Percentiles rank a stretch among this genome's conserved stretches.
phyloP scores from a whole-genome alignment of 2,888 invertebrate genomes.

The Leucophora obtusa region DNA sequence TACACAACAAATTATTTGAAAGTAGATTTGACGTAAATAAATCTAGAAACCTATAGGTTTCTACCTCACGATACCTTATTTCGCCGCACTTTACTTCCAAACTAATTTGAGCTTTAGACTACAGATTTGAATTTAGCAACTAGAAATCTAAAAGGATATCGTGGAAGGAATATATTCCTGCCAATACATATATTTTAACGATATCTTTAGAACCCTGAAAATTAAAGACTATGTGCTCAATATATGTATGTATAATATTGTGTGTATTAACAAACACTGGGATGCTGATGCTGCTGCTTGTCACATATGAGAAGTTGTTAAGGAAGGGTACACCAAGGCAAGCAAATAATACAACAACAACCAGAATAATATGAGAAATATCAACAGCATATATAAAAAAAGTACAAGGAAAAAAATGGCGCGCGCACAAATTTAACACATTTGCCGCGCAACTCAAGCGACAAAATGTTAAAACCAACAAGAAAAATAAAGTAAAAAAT shows the following conservation, averaged over 20 bases:
- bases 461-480: constrained; percentile 62
- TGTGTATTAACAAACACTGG: constrained; percentile 30
- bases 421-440: constrained; percentile 64
- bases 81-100: too few species aligned
- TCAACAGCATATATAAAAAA: constrained; percentile 51
- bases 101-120: too few species aligned
- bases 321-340: constrained; percentile 42
- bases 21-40: too few species aligned
- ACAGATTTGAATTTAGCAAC: too few species aligned
- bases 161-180: too few species aligned
- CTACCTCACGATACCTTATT: too few species aligned
- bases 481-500: constrained; percentile 9
- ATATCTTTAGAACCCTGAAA: background rate
- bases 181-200: too few species aligned
- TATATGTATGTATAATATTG: constrained; percentile 9
- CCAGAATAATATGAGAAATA: constrained; percentile 52
- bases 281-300: constrained; percentile 31
- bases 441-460: constrained; percentile 65
- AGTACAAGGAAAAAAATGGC: constrained; percentile 53
- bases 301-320: constrained; percentile 37
- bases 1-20: too few species aligned
- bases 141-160: too few species aligned
- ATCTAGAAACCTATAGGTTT: too few species aligned
- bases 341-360: constrained; percentile 56
- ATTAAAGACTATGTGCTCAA: constrained; percentile 6